These are phyloP conservation scores for Agriopis aurantiaria DNA, from an alignment of 2,888 invertebrate species.

Conservation along the genomic window DNA sequence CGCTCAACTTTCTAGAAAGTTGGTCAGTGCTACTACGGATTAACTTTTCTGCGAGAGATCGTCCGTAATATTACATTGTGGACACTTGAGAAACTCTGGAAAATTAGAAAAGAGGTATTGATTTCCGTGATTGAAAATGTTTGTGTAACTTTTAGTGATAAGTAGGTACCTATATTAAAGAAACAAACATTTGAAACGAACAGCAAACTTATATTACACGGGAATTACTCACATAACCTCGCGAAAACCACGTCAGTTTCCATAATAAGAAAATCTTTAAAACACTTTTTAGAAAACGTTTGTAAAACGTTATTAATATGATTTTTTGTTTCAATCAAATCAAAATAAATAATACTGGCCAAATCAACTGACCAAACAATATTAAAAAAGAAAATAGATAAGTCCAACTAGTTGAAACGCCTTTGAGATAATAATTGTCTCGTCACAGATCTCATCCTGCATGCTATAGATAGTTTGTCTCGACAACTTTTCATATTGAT, in stretches of 20 bases:
- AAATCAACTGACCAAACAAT: constrained; percentile 25
- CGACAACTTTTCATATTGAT: constrained; percentile 2
- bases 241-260: no score
- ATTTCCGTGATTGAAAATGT: constrained; percentile 12
- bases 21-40: constrained; percentile 16
- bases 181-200: background rate
- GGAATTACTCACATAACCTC: no score
- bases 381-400: constrained; percentile 20
- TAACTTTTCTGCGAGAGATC: constrained; percentile 34
- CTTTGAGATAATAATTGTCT: no score
- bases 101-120: constrained; percentile 17
- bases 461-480: no score
- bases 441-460: no score
- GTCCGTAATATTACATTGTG: constrained; percentile 19
- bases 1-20: background rate
- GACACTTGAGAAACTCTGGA: constrained; percentile 33
- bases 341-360: constrained; percentile 18
- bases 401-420: background rate
- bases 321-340: constrained; percentile 5
- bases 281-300: no score
- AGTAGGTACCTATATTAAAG: background rate
- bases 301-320: no score
- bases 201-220: no score
- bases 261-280: no score
- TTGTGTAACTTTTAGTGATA: background rate